Percentiles rank a stretch among this genome's conserved stretches.
Conservation (phyloP, 2,113 vertebrate species). For the Aldabrachelys gigantea region DNA sequence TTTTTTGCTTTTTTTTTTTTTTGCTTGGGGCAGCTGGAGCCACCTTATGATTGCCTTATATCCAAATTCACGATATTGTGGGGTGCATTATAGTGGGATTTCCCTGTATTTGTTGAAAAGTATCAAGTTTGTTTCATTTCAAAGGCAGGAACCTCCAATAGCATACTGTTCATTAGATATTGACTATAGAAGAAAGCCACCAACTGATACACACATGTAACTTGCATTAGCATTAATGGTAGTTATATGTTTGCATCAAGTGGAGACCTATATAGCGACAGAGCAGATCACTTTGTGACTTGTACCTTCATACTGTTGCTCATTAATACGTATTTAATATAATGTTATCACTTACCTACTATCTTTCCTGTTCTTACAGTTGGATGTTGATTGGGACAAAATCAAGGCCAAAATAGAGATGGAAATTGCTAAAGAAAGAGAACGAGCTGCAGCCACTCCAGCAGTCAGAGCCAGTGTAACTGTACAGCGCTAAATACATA, state of each 20-base stretch:
- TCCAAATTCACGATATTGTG: too few relatives aligned
- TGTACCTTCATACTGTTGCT: neutral
- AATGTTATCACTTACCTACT: neutral
- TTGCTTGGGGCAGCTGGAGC: too few relatives aligned
- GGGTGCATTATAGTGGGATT: too few relatives aligned
- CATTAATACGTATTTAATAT: neutral
- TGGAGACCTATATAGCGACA: neutral
- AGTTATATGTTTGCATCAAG: neutral
- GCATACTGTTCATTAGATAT: neutral
- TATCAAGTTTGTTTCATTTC: neutral
- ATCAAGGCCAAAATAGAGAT: constrained; percentile 96
- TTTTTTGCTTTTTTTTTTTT: too few relatives aligned
- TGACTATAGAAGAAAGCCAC: neutral
- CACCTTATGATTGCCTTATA: too few relatives aligned
- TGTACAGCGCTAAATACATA: constrained; percentile 61
- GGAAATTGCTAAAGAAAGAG: constrained; percentile 92
- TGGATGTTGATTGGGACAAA: constrained; percentile 97
- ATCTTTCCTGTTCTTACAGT: constrained; percentile 75
- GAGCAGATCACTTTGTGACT: neutral
- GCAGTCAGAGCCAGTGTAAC: constrained; percentile 76
- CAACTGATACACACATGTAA: neutral
- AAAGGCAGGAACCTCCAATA: neutral
- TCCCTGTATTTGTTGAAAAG: neutral
- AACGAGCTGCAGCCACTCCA: constrained; percentile 74
- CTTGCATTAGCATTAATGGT: fast-evolving